phyloP scores from a whole-genome alignment of 2,888 invertebrate genomes.

The Luperina nickerlii region DNA sequence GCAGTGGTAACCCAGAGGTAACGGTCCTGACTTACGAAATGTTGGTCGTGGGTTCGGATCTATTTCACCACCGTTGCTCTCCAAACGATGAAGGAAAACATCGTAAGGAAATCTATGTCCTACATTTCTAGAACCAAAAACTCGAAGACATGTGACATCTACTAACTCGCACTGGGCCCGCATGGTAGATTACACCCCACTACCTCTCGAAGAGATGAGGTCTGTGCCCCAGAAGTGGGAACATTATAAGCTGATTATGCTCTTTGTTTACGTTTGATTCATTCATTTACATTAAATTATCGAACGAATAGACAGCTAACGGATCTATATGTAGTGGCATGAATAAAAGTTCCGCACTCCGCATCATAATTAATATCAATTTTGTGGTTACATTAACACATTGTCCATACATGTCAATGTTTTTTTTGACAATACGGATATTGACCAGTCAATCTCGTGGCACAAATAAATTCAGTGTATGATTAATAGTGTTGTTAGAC shows the following conservation, averaged over 20 bases:
- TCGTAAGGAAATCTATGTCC: not conserved
- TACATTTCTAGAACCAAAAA: not conserved
- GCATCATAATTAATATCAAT: slow-evolving; percentile 46
- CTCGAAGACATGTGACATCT: not conserved
- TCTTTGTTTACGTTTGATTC: not conserved
- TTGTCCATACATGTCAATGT: slow-evolving; percentile 39
- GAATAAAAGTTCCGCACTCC: slow-evolving; percentile 32
- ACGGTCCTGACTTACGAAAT: not conserved
- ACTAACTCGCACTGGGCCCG: no score
- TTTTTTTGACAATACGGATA: slow-evolving; percentile 47
- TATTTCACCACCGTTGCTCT: no score
- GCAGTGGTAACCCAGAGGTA: not conserved
- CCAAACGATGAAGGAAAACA: not conserved
- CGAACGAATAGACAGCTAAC: not conserved
- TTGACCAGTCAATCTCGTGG: slow-evolving; percentile 45
- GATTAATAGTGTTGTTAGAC: slow-evolving; percentile 53
- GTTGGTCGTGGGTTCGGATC: no score
- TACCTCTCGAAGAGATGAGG: not conserved
- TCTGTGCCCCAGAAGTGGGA: not conserved
- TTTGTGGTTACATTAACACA: slow-evolving; percentile 14
- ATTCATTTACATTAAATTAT: not conserved
- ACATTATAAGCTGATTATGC: not conserved
- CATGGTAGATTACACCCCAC: not conserved
- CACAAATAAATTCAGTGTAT: slow-evolving; percentile 42
- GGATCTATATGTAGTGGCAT: not conserved